Conservation (phyloP, 2,113 vertebrate species). For the Dicerorhinus sumatrensis region DNA sequence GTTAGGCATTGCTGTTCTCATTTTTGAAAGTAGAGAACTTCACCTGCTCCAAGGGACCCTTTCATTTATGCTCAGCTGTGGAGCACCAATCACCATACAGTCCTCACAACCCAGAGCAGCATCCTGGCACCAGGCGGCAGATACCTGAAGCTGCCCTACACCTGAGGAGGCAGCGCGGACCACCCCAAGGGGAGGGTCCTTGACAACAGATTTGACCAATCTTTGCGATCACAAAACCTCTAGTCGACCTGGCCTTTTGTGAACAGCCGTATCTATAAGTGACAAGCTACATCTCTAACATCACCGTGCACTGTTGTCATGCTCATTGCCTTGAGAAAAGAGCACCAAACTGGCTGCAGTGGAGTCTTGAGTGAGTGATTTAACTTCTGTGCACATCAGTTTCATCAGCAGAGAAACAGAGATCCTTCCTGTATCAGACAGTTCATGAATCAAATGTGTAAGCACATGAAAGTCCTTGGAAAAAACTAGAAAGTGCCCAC, state of each 20-base stretch:
- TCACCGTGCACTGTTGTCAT: no score
- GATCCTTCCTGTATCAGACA: background rate
- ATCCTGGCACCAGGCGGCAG: background rate
- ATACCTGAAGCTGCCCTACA: background rate
- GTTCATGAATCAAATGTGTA: background rate
- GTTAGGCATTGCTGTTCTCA: background rate
- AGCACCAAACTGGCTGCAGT: background rate
- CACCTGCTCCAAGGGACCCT: background rate
- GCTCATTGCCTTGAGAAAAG: background rate
- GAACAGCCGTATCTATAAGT: background rate
- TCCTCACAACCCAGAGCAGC: background rate
- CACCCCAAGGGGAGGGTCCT: background rate
- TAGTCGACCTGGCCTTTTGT: background rate
- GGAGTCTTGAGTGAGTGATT: background rate
- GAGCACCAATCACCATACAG: background rate
- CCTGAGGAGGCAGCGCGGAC: background rate
- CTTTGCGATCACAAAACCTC: background rate
- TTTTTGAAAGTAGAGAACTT: conserved; percentile 1
- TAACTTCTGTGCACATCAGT: background rate
- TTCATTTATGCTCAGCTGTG: background rate
- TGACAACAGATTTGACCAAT: background rate
- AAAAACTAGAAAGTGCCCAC: background rate
- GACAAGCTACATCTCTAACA: background rate
- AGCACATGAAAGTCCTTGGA: background rate
- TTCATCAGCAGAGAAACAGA: background rate